phyloP scores from a whole-genome alignment of 2,113 vertebrate species.

The Leucoraja erinaceus region DNA sequence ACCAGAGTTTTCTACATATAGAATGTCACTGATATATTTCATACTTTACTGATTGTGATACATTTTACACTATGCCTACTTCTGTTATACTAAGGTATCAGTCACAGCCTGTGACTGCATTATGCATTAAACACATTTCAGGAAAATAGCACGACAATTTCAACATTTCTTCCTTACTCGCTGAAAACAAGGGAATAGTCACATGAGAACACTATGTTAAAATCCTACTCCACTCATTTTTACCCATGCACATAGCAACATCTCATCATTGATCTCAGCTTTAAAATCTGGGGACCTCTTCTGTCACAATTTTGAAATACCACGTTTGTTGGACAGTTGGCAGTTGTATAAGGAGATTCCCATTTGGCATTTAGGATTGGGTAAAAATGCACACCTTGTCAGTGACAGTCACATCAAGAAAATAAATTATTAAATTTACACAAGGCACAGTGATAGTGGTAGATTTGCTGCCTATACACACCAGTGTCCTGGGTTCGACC shows the following conservation, averaged over 20 bases:
- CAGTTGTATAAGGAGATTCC: too few relatives aligned
- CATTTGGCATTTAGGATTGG: not conserved
- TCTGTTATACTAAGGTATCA: not conserved
- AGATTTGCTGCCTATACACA: too few relatives aligned
- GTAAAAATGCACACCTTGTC: not conserved
- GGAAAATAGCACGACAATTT: not conserved
- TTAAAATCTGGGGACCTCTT: not conserved
- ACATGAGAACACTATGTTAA: not conserved
- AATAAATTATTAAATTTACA: not conserved
- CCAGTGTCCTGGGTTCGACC: too few relatives aligned
- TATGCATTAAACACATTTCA: not conserved
- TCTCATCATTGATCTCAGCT: too few relatives aligned
- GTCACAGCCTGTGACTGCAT: not conserved
- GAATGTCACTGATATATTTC: not conserved
- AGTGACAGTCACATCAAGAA: too few relatives aligned
- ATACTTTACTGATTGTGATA: not conserved
- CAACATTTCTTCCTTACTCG: not conserved
- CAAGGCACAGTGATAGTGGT: too few relatives aligned
- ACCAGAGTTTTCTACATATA: not conserved
- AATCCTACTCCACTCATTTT: not conserved
- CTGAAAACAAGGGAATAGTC: not conserved
- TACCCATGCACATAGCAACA: not conserved
- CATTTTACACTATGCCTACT: not conserved
- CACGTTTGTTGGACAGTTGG: not conserved
- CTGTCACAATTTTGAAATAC: not conserved